Evolutionary conservation across 2,113 vertebrate genomes (phyloP).

Genomic region (Neomonachus schauinslandi): DNA sequence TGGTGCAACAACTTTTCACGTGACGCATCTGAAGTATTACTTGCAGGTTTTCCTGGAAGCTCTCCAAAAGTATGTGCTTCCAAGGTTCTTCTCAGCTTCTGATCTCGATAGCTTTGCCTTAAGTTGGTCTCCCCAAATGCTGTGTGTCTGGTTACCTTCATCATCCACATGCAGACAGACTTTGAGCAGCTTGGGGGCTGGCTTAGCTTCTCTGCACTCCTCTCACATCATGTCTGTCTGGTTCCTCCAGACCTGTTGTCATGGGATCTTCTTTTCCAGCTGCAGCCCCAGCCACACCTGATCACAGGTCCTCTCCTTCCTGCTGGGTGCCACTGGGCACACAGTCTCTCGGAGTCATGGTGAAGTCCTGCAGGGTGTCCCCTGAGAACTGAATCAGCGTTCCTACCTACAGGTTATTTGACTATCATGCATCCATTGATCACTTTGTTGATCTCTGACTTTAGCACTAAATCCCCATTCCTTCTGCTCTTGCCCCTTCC

Average conservation of each 20-base stretch:
- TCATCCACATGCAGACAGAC: too few relatives aligned
- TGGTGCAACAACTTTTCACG: neutral
- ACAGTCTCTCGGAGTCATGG: neutral
- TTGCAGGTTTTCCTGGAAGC: neutral
- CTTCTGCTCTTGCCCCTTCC: neutral
- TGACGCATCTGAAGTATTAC: neutral
- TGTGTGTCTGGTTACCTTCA: rapidly evolving
- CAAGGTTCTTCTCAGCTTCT: neutral
- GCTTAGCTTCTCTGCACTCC: neutral
- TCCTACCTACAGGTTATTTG: neutral
- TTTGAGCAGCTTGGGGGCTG: rapidly evolving
- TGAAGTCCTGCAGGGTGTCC: neutral
- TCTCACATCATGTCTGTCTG: rapidly evolving
- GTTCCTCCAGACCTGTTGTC: neutral
- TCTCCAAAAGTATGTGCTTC: neutral
- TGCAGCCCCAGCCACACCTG: rapidly evolving
- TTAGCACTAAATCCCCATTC: neutral
- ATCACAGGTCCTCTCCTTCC: neutral
- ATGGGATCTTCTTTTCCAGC: neutral
- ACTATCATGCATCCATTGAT: rapidly evolving
- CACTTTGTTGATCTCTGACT: neutral
- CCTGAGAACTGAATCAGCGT: neutral
- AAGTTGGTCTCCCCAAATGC: neutral
- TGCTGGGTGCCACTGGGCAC: rapidly evolving
- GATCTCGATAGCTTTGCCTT: neutral